Conservation (phyloP, 2,888 invertebrate genomes). For the Euzophera pinguis region DNA sequence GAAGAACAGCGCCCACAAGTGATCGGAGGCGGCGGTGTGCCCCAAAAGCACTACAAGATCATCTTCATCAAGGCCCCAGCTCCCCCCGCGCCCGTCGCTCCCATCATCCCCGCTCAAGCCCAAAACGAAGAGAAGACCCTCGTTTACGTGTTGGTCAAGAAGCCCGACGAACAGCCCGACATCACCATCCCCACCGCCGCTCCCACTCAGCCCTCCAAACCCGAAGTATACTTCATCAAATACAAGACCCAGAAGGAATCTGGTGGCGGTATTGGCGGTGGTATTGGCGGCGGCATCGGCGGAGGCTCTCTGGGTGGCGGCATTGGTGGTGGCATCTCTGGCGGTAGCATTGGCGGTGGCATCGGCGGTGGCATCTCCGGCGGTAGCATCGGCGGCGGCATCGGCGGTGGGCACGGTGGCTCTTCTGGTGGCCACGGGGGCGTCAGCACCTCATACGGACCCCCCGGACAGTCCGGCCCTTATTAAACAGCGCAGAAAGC, state of each 20-base stretch:
- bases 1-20: slow-evolving; percentile 84
- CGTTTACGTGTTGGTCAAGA: slow-evolving; percentile 90
- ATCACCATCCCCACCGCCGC: slow-evolving; percentile 86
- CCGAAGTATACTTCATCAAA: slow-evolving; percentile 91
- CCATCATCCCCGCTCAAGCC: slow-evolving; percentile 85
- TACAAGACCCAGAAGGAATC: slow-evolving; percentile 86
- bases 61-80: slow-evolving; percentile 92
- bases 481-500: slow-evolving; percentile 70
- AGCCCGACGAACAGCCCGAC: slow-evolving; percentile 90
- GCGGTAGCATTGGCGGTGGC: slow-evolving; percentile 28
- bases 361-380: slow-evolving; percentile 32
- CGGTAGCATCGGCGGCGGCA: slow-evolving; percentile 36
- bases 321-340: slow-evolving; percentile 37
- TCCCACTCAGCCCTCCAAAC: slow-evolving; percentile 88
- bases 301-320: slow-evolving; percentile 33
- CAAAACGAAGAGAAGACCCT: slow-evolving; percentile 90
- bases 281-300: slow-evolving; percentile 32
- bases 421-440: slow-evolving; percentile 45
- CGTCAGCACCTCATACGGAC: slow-evolving; percentile 82
- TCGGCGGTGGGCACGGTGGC: slow-evolving; percentile 40
- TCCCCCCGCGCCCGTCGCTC: slow-evolving; percentile 86
- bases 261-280: slow-evolving; percentile 44
- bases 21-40: slow-evolving; percentile 81
- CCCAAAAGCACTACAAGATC: slow-evolving; percentile 91
- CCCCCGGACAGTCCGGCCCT: slow-evolving; percentile 84